Percentiles rank a stretch among this genome's conserved stretches.
Evolutionary conservation across 1,140 invertebrate genomes (phyloP).

Genomic region (Orchesella cincta): DNA sequence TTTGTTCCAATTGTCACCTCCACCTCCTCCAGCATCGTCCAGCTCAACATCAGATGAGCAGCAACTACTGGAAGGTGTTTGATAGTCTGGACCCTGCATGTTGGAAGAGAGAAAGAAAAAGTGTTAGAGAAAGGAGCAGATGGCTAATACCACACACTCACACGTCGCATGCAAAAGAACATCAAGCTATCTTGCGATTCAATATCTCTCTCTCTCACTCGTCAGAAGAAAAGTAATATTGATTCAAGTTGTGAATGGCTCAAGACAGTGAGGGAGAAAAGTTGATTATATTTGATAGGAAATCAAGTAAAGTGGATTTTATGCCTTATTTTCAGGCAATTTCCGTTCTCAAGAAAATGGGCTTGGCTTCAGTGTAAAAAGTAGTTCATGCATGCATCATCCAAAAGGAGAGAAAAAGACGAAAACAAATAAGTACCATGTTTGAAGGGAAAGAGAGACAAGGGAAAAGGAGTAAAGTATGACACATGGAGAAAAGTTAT

Average conservation of each 20-base stretch:
- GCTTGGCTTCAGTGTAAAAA: not conserved
- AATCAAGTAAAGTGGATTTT: conserved; percentile 25
- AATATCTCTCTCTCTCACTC: too few relatives aligned
- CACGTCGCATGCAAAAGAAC: too few relatives aligned
- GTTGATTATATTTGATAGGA: conserved; percentile 29
- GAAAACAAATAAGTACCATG: not conserved
- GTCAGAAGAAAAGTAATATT: not conserved
- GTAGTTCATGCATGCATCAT: not conserved
- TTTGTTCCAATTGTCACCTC: not conserved
- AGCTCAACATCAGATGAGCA: conserved; percentile 2
- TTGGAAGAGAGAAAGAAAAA: not conserved
- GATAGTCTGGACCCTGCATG: conserved; percentile 19
- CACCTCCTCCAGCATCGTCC: conserved; percentile 8
- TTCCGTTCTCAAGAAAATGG: conserved; percentile 13
- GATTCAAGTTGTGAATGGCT: not conserved
- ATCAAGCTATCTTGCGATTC: too few relatives aligned
- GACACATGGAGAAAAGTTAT: too few relatives aligned
- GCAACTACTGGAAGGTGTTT: conserved; percentile 25
- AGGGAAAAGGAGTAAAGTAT: not conserved
- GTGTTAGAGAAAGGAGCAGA: conserved; percentile 5
- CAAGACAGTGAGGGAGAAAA: conserved; percentile 5
- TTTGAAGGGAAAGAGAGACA: not conserved
- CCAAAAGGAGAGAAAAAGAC: not conserved
- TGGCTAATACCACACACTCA: too few relatives aligned
- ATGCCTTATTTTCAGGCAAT: conserved; percentile 26